Evolutionary conservation across 2,888 invertebrate genomes (phyloP), one percentile per base, ranked within the genome.

Genomic region (Heliconius charithonia): DNA sequence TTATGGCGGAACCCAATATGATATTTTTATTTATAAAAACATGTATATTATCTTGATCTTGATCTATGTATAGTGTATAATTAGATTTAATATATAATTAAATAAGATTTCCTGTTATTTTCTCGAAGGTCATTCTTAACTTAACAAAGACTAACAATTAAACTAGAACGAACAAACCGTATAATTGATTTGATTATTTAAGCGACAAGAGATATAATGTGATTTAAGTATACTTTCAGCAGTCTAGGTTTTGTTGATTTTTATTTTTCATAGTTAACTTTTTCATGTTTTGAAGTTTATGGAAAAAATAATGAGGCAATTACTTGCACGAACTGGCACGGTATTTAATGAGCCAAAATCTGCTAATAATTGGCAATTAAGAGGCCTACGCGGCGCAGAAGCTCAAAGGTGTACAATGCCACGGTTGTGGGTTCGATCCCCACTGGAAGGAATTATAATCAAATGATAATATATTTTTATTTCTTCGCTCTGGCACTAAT

Each of bases 141-240:
- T 37, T 12, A 67, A 41, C 12, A 67, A 67, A 25, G 67, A 41
- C 13, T 69, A 66, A 66, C 69, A 41, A 69, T 69, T 41, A 69
- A 16, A 41, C 16, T 41, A 25, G 13, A 69, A 45, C 25, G 16
- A n/a, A 19, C 10, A 25, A 69, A 69, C 67, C 12, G 19, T n/a
- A 13, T 25, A 69, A 69, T 25, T 22, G n/a, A 41, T 41, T 67
- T 13, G 13, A 41, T 41, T n/a, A 59, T n/a, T 59, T 67, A 67
- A 13, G 67, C n/a, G n/a, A 37, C 7, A 63, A 4, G 63, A 16
- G 41, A 41, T 41, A 41, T 41, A 16, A 27, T 27, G 13, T 62
- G 1, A 62, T 27, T 63, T 16, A 27, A 27, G 16, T 16, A 25
- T 63, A 16, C 4, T 63, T 63, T 63, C 6, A 63, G n/a, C 22